These are phyloP conservation scores for Sarcophaga variegata DNA, from an alignment of 2,888 invertebrate genomes.

Conservation along the genomic window DNA sequence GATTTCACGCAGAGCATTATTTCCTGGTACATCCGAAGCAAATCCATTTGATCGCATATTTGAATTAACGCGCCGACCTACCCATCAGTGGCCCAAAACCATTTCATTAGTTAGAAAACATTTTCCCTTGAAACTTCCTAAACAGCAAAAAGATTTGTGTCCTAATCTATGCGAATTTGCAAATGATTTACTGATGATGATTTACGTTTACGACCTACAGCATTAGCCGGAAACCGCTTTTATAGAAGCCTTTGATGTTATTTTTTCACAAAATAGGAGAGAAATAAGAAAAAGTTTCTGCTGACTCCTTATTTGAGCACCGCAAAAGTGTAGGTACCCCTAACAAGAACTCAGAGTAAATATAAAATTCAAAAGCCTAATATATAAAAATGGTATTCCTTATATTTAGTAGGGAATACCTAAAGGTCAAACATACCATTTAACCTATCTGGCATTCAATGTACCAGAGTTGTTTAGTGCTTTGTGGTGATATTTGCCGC, in stretches of 20 bases:
- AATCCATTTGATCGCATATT: slow-evolving; percentile 95
- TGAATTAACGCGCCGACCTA: slow-evolving; percentile 92
- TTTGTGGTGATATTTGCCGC: no score
- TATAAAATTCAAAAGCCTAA: no score
- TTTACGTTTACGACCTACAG: slow-evolving; percentile 89
- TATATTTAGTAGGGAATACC: no score
- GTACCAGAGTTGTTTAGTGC: no score
- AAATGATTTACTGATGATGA: slow-evolving; percentile 88
- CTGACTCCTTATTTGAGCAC: no score
- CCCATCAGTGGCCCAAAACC: slow-evolving; percentile 91
- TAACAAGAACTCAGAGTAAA: no score
- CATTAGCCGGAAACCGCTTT: slow-evolving; percentile 86
- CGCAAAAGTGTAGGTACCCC: no score
- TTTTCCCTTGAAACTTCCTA: slow-evolving; percentile 87
- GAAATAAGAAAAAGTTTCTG: no score
- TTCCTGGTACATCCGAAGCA: slow-evolving; percentile 94
- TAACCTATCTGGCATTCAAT: no score
- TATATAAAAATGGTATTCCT: no score
- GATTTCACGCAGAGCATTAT: slow-evolving; percentile 89
- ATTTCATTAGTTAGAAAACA: slow-evolving; percentile 90
- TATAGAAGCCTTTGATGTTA: slow-evolving; percentile 61
- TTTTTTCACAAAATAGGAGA: no score
- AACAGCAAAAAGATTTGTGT: slow-evolving; percentile 86
- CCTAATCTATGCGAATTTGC: slow-evolving; percentile 89
- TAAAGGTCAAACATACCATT: no score